Evolutionary conservation across 1,140 invertebrate species (phyloP), one percentile per base, ranked within the genome.

Genomic region (Contarinia nasturtii): DNA sequence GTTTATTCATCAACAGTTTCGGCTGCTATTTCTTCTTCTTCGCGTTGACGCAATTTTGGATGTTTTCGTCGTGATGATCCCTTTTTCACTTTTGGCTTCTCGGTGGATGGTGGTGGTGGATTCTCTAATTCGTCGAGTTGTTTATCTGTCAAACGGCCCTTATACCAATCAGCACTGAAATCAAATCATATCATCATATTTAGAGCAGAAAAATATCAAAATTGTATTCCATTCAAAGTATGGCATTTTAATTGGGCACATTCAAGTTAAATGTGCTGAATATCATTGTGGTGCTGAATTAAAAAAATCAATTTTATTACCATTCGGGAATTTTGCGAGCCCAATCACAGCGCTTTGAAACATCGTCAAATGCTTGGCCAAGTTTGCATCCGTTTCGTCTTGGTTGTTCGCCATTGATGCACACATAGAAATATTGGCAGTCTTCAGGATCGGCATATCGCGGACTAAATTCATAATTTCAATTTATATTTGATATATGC

Each of bases 361-460:
- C 71, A 37, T 90, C 87, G 56, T 92, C 87, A 64, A 91, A 93
- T 8, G 86, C 89, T 58, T 86, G 85, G n/a, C 88, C 88, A 22
- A 82, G 68, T 60, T 85, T 86, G 66, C 89, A 93, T 1, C 87
- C 86, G 49, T 78, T 85, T 19, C 84, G 69, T 42, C 86, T 69
- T 0, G 88, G 86, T 17, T 77, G 73, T 55, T 84, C 75, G 1
- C 85, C 86, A 55, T 89, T 87, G 44, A 91, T 82, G 60, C 88
- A 91, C 1, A 92, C 86, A 61, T 88, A 92, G 67, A 91, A 91
- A 67, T 75, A 90, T 60, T 90, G 85, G 53, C 88, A 93, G 58
- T 93, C 86, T 37, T 85, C 82, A n/a, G 79, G 77, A 61, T 90
- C 85, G 1, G 86, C 74, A 57, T 88, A 90, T 1, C 87, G 72